A percentile compares a stretch with the other conserved stretches of the same genome.
Evolutionary conservation across 2,113 vertebrate genomes (phyloP).

Genomic region (Calidris pygmaea): DNA sequence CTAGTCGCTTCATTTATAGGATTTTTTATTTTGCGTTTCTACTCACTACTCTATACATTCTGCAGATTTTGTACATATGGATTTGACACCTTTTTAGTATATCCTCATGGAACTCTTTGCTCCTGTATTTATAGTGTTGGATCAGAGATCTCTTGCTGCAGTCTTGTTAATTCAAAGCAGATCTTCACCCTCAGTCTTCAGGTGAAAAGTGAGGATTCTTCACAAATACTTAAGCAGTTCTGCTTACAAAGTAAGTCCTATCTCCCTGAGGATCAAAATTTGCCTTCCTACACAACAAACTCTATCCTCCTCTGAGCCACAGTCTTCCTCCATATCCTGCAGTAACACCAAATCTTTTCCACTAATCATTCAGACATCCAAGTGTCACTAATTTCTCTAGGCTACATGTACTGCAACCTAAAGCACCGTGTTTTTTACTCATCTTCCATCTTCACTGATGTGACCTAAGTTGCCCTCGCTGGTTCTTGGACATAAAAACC

Average conservation of each 20-base stretch:
- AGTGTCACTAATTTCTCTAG: background rate
- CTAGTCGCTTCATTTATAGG: background rate
- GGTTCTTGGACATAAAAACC: background rate
- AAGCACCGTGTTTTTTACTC: background rate
- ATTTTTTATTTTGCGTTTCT: background rate
- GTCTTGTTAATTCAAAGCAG: background rate
- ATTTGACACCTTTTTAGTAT: background rate
- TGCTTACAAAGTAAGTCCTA: background rate
- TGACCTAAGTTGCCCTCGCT: background rate
- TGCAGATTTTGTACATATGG: background rate
- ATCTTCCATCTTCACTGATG: background rate
- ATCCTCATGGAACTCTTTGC: background rate
- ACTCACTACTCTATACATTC: background rate
- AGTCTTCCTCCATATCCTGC: background rate
- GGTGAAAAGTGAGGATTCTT: background rate
- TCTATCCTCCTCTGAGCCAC: background rate
- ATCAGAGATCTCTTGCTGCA: background rate
- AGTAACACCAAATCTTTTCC: background rate
- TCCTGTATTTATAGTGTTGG: background rate
- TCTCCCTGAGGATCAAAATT: background rate
- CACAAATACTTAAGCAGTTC: background rate
- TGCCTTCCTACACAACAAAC: background rate
- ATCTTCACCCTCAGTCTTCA: background rate
- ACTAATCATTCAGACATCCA: background rate
- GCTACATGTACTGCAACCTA: background rate